Conservation (phyloP, 2,797 vertebrate genomes). For the Kryptolebias ocellatus region DNA sequence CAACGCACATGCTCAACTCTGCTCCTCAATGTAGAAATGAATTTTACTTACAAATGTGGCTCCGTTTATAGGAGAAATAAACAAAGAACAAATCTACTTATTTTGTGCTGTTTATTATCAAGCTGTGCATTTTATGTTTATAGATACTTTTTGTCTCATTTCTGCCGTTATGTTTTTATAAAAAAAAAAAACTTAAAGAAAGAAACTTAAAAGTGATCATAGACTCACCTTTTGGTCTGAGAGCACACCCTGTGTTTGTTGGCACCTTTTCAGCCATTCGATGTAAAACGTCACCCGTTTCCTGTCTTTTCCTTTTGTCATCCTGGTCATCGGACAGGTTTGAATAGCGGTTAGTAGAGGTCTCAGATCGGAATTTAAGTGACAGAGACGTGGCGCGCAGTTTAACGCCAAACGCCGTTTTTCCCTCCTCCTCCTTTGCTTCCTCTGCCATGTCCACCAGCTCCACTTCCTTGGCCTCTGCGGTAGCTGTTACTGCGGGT, state of each 20-base stretch:
- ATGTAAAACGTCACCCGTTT: slow-evolving; percentile 27
- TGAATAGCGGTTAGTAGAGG: slow-evolving; percentile 47
- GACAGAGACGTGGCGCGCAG: slow-evolving; percentile 89
- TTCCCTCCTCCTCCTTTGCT: slow-evolving; percentile 72
- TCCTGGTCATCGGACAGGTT: slow-evolving; percentile 57
- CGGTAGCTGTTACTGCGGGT: slow-evolving; percentile 6
- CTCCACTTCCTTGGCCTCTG: slow-evolving; percentile 34
- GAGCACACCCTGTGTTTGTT: slow-evolving; percentile 60
- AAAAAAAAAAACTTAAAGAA: neutral
- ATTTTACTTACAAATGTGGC: too few species aligned
- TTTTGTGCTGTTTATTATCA: too few species aligned
- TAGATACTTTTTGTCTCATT: neutral
- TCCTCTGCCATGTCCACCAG: slow-evolving; percentile 60
- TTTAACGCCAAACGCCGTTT: slow-evolving; percentile 87
- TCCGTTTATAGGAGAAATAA: too few species aligned
- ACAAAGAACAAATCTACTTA: too few species aligned
- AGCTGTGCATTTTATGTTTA: too few species aligned
- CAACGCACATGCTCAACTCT: too few species aligned
- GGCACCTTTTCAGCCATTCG: slow-evolving; percentile 76
- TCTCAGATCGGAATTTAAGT: slow-evolving; percentile 71
- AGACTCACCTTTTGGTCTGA: slow-evolving; percentile 68
- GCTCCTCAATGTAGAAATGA: too few species aligned
- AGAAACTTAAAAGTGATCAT: neutral
- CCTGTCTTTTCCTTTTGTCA: slow-evolving; percentile 37
- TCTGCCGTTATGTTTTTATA: neutral